These are phyloP conservation scores for Scaptodrosophila lebanonensis DNA, from an alignment of 1,140 invertebrate species.

Conservation along the genomic window DNA sequence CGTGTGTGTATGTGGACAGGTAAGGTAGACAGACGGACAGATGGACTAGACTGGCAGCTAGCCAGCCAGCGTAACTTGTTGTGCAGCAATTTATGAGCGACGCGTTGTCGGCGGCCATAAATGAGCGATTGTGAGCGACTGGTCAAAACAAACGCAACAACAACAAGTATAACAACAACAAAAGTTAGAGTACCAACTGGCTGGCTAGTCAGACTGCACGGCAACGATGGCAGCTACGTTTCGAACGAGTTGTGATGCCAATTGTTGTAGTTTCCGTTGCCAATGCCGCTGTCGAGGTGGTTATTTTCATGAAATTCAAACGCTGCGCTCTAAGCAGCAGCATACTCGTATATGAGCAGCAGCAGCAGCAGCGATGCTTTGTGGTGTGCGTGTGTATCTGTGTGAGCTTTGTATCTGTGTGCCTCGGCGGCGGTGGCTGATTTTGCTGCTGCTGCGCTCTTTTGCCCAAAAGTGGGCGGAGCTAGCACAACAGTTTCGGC, in stretches of 20 bases:
- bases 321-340: conserved; percentile 48
- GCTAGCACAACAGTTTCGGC: conserved; percentile 54
- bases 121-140: conserved; percentile 53
- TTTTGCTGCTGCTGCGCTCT: conserved; percentile 18
- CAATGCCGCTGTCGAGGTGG: conserved; percentile 38
- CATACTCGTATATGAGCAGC: conserved; percentile 10
- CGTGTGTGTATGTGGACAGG: background rate
- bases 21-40: conserved; percentile 12
- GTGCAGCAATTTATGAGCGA: conserved; percentile 62
- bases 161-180: conserved; percentile 13
- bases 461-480: conserved; percentile 51
- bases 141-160: conserved; percentile 62
- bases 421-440: conserved; percentile 15
- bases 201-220: conserved; percentile 1
- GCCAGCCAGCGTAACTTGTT: conserved; percentile 23
- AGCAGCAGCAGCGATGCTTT: conserved; percentile 13
- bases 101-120: conserved; percentile 53
- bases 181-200: conserved; percentile 7
- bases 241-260: background rate
- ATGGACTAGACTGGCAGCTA: background rate
- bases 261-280: conserved; percentile 8
- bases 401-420: conserved; percentile 45
- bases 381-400: conserved; percentile 20
- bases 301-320: conserved; percentile 56
- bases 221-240: conserved; percentile 13